A percentile compares a stretch with the other conserved stretches of the same genome.
These are phyloP conservation scores for Cephus spinipes DNA, from an alignment of 2,888 invertebrate genomes.

Conservation along the genomic window DNA sequence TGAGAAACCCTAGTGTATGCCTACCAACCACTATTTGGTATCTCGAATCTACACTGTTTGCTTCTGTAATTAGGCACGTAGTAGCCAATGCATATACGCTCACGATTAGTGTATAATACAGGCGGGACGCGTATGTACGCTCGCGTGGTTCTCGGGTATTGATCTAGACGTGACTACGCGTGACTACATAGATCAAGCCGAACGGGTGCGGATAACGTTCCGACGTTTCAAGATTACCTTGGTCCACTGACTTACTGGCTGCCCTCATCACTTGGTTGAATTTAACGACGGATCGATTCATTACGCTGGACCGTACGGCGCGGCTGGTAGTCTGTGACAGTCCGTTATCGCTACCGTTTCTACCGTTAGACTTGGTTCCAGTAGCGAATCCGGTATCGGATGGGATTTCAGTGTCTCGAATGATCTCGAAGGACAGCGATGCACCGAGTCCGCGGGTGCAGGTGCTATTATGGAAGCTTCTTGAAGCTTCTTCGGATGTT, in stretches of 20 bases:
- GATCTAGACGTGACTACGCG: constrained; percentile 23
- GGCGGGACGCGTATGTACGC: neutral
- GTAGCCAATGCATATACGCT: constrained; percentile 19
- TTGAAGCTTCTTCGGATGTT: neutral
- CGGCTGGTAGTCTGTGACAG: neutral
- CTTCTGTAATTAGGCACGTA: constrained; percentile 60
- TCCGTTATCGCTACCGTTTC: neutral
- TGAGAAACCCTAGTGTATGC: neutral
- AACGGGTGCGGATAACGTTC: constrained; percentile 45
- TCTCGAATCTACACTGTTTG: constrained; percentile 57
- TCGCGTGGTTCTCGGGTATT: constrained; percentile 25
- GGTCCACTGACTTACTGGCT: constrained; percentile 49
- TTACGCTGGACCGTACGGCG: neutral
- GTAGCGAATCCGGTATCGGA: neutral
- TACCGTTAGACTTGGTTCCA: neutral
- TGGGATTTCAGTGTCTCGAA: neutral
- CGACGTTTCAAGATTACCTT: constrained; percentile 44
- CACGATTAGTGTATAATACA: constrained; percentile 10
- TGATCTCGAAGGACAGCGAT: neutral
- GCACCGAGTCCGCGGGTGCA: neutral
- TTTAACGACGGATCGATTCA: neutral
- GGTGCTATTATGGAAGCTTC: neutral
- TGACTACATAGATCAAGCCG: constrained; percentile 46
- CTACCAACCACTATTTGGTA: constrained; percentile 36
- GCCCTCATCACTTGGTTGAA: constrained; percentile 11